Conservation (phyloP, 2,888 invertebrate species). For the Dione juno region DNA sequence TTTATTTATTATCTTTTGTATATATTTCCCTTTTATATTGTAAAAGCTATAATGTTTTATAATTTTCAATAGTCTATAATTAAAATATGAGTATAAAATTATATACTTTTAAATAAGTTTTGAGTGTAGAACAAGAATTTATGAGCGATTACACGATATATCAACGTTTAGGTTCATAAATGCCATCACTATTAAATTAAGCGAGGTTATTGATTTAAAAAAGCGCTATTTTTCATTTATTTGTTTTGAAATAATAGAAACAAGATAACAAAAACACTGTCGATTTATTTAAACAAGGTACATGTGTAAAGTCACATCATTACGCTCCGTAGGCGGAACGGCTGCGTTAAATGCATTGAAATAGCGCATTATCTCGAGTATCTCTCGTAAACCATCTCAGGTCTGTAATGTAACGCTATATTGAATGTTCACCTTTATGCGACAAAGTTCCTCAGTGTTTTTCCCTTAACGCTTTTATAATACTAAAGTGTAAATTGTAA, state of each 20-base stretch:
- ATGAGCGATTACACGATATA: no score
- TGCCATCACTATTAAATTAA: no score
- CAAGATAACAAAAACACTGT: conserved; percentile 1
- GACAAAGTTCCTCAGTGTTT: conserved; percentile 25
- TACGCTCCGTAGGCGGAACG: conserved; percentile 20
- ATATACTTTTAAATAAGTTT: no score
- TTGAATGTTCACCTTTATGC: conserved; percentile 34
- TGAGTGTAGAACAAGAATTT: no score
- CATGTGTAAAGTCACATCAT: conserved; percentile 26
- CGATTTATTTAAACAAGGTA: conserved; percentile 8
- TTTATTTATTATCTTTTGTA: conserved; percentile 34
- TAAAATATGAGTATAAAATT: not conserved
- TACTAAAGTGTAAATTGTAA: not conserved
- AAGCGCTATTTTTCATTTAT: not conserved
- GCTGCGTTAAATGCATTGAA: conserved; percentile 44
- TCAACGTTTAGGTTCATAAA: no score
- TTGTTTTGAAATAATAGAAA: not conserved
- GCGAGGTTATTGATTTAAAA: no score
- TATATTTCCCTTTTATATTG: conserved; percentile 7
- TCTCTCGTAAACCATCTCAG: conserved; percentile 39
- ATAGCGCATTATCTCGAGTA: conserved; percentile 44
- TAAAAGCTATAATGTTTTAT: not conserved
- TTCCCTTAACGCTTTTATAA: not conserved
- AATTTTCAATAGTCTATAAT: not conserved
- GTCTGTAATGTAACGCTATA: conserved; percentile 36